Conservation (phyloP, 92 coral and sea anemone species). For the Phenganax marumi region DNA sequence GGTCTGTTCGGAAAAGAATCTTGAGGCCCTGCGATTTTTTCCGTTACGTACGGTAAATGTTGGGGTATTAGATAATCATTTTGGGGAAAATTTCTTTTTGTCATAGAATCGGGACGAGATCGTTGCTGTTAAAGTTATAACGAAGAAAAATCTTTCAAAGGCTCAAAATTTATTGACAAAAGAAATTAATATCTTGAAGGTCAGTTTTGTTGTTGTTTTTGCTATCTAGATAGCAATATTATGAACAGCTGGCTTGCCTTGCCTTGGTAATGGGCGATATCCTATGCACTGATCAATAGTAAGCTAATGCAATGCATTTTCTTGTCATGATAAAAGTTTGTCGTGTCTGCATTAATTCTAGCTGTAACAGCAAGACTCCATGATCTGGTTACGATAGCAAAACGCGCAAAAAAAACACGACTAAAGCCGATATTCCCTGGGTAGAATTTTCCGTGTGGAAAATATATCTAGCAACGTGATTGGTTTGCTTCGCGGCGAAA, state of each 20-base stretch:
- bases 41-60: no score
- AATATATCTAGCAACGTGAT: no score
- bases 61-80: no score
- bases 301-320: no score
- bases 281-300: background rate
- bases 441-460: no score
- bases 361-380: no score
- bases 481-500: no score
- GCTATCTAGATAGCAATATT: background rate
- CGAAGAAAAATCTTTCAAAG: conserved; percentile 93
- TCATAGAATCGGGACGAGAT: conserved; percentile 80
- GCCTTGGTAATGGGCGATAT: background rate
- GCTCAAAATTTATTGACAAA: conserved; percentile 92
- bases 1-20: background rate
- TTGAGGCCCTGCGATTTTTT: background rate
- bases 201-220: conserved; percentile 32
- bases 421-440: no score
- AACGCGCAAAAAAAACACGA: no score
- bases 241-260: background rate
- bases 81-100: background rate
- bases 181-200: conserved; percentile 93
- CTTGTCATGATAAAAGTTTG: background rate
- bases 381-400: no score
- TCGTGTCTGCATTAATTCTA: background rate
- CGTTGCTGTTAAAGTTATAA: conserved; percentile 90